Base-by-base conservation (phyloP, 2,888 invertebrate genomes). In the Lymantria dispar region DNA sequence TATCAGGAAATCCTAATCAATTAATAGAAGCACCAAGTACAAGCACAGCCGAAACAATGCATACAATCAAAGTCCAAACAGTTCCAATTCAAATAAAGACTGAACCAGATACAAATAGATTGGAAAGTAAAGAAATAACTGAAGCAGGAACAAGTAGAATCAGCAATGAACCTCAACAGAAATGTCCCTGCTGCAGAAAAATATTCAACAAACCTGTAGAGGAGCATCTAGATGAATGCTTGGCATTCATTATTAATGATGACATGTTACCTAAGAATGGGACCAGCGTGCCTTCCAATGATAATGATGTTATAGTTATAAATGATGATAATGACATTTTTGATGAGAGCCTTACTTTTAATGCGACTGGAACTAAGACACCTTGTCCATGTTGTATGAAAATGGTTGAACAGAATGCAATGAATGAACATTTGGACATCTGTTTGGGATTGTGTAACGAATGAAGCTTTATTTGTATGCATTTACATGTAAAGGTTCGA, bases 321-420 rank as follows among this genome's bases (percentile, higher is more conserved):
- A 84, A 82, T 64, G 77, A 79, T 46, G 76, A 78, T 51, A 76
- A 77, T 51, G 76, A 78, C 54, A 83, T 76, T 41, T 80, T 83
- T 47, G 84, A 88, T 68, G 82, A 91, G 47, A 68, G 78, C 0
- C 64, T 76, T 53, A 80, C 76, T 0, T 72, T 88, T 41, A 93
- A 93, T 63, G 81, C 78, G 0, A 87, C 86, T 0, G 90, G 87
- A 5, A 87, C 87, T 0, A 91, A 87, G 64, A 80, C 78, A 1
- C 92, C 92, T 0, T 95, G 94, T 64, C 95, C 94, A 0, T 91
- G 93, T 68, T 95, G 95, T 65, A 85, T 93, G 67, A 59, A 83
- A 56, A 82, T 93, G 76, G 67, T 94, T 39, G 81, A 88, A 60
- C 83, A 89, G 62, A 64, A 57, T 29, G 78, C 86, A 29, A 94